Percentiles rank a stretch among this genome's conserved stretches.
These are phyloP conservation scores for Brachypodius melanocephalos DNA, from an alignment of 2,113 vertebrate genomes.

Conservation along the genomic window DNA sequence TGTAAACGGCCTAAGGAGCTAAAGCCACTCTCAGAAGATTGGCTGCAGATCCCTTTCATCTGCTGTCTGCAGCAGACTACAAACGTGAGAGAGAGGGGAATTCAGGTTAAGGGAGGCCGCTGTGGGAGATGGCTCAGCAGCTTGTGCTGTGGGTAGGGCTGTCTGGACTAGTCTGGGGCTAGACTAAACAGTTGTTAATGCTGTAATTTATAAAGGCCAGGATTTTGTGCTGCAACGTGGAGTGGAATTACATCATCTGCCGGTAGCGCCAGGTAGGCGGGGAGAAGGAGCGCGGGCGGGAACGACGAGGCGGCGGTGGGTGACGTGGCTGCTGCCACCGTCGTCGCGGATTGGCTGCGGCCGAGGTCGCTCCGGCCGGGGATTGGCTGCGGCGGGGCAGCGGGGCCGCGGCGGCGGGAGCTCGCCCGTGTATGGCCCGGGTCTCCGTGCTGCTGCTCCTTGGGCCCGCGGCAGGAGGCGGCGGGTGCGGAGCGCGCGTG, in stretches of 20 bases:
- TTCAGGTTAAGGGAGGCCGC: neutral
- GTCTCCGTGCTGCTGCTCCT: neutral
- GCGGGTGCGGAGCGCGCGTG: neutral
- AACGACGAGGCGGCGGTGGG: neutral
- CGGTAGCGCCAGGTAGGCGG: neutral
- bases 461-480: neutral
- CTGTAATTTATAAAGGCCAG: neutral
- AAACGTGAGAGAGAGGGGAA: neutral
- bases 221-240: slow-evolving; percentile 64
- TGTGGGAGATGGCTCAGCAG: neutral
- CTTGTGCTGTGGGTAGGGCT: neutral
- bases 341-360: neutral
- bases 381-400: neutral
- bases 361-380: neutral
- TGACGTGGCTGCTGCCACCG: neutral
- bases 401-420: neutral
- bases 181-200: neutral
- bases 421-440: rapidly evolving
- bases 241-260: slow-evolving; percentile 56
- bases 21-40: neutral
- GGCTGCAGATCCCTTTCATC: neutral
- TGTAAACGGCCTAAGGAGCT: neutral
- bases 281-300: neutral
- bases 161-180: neutral
- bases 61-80: neutral